phyloP scores from a whole-genome alignment of 2,888 invertebrate genomes.

The Macroteleia sp. region DNA sequence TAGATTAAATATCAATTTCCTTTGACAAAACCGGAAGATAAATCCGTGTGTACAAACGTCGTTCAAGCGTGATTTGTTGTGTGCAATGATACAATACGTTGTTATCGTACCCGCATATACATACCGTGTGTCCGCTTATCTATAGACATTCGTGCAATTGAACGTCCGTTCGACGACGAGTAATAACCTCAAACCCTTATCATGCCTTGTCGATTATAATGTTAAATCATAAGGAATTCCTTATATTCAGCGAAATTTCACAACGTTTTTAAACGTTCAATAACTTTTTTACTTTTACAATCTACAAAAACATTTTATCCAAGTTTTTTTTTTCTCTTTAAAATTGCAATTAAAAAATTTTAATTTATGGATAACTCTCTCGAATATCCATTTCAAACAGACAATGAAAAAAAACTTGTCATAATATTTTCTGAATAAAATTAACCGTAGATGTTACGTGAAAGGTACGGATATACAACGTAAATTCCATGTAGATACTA shows the following conservation, averaged over 20 bases:
- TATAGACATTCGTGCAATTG: constrained; percentile 68
- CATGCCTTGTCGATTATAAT: constrained; percentile 3
- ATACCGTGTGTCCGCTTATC: constrained; percentile 36
- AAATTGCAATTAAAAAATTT: too few species aligned
- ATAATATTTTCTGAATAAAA: too few species aligned
- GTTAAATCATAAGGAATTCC: constrained; percentile 12
- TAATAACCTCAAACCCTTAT: constrained; percentile 65
- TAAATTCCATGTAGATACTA: too few species aligned
- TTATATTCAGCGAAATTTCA: neutral
- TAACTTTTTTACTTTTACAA: too few species aligned
- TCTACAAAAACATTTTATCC: too few species aligned
- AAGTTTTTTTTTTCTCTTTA: too few species aligned
- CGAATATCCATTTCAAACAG: too few species aligned
- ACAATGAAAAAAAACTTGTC: too few species aligned
- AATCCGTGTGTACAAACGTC: constrained; percentile 24
- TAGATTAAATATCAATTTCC: constrained; percentile 34
- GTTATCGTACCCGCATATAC: constrained; percentile 55
- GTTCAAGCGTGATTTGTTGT: constrained; percentile 52
- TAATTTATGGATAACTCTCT: too few species aligned
- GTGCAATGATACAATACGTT: constrained; percentile 49
- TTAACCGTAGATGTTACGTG: too few species aligned
- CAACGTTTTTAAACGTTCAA: neutral
- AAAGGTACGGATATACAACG: too few species aligned
- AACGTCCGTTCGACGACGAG: constrained; percentile 69
- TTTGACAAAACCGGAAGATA: constrained; percentile 45